Evolutionary conservation across 1,140 invertebrate genomes (phyloP).

Genomic region (Lucilia cuprina): DNA sequence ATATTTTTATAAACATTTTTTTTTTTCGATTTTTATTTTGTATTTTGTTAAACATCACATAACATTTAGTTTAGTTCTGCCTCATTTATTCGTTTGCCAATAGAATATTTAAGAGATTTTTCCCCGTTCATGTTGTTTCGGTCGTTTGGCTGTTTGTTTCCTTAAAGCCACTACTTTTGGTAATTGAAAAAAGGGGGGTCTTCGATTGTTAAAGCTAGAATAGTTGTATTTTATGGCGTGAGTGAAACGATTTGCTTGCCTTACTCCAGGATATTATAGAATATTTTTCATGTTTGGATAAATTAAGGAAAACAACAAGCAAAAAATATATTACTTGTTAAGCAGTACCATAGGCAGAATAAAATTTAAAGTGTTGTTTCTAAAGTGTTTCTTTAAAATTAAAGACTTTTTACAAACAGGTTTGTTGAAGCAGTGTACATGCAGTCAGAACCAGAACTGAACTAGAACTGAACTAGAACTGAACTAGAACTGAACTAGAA

Average conservation of each 20-base stretch:
- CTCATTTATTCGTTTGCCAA: slow-evolving; percentile 29
- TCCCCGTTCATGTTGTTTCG: background rate
- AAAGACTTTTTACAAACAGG: too few species aligned
- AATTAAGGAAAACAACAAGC: too few species aligned
- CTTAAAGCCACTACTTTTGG: slow-evolving; percentile 23
- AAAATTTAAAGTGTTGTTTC: too few species aligned
- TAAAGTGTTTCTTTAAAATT: too few species aligned
- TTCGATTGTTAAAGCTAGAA: background rate
- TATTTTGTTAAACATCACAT: slow-evolving; percentile 24
- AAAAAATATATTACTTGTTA: too few species aligned
- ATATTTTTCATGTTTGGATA: background rate
- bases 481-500: too few species aligned
- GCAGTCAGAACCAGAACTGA: too few species aligned
- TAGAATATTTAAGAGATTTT: slow-evolving; percentile 29
- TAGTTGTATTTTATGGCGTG: background rate
- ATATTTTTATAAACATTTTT: too few species aligned
- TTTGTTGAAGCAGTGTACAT: too few species aligned
- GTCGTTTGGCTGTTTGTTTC: background rate
- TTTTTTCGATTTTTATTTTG: background rate
- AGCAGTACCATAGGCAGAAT: too few species aligned
- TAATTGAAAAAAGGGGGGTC: slow-evolving; percentile 17
- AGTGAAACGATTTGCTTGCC: background rate
- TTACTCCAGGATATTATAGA: background rate
- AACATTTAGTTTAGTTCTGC: slow-evolving; percentile 29
- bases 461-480: too few species aligned